A percentile compares a stretch with the other conserved stretches of the same genome.
Conservation (phyloP, 2,888 invertebrate genomes). For the Microctonus hyperodae region DNA sequence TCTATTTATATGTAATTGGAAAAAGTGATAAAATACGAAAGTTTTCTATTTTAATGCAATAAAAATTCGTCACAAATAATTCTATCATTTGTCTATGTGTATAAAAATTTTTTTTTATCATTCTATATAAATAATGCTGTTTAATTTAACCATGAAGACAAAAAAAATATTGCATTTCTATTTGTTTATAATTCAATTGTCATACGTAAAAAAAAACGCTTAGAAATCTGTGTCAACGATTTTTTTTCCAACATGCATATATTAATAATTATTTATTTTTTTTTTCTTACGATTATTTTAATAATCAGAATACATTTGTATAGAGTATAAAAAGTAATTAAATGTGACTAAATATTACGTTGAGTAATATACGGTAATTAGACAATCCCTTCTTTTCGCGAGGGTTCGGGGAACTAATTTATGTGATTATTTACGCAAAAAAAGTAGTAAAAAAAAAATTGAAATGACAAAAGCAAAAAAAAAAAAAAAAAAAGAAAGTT, state of each 20-base stretch:
- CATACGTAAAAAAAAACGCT: background rate
- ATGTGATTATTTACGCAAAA: background rate
- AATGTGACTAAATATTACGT: background rate
- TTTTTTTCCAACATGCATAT: no score
- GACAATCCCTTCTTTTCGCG: background rate
- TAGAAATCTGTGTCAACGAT: background rate
- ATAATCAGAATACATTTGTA: background rate
- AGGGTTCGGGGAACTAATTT: constrained; percentile 14
- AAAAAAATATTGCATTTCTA: background rate
- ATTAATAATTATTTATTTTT: no score
- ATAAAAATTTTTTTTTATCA: constrained; percentile 3
- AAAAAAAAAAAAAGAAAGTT: constrained; percentile 15
- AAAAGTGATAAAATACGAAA: background rate
- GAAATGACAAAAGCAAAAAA: background rate
- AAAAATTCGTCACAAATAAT: background rate
- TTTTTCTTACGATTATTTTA: background rate
- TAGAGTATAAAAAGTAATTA: constrained; percentile 21
- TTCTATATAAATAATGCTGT: background rate
- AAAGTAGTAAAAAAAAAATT: background rate
- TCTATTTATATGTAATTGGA: background rate
- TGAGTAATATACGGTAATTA: constrained; percentile 14
- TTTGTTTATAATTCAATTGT: background rate
- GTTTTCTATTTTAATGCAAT: background rate
- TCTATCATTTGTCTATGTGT: background rate
- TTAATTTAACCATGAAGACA: background rate